Percentiles rank a stretch among this genome's conserved stretches.
Evolutionary conservation across 2,888 invertebrate genomes (phyloP).

Genomic region (Eudasyphora cyanicolor): DNA sequence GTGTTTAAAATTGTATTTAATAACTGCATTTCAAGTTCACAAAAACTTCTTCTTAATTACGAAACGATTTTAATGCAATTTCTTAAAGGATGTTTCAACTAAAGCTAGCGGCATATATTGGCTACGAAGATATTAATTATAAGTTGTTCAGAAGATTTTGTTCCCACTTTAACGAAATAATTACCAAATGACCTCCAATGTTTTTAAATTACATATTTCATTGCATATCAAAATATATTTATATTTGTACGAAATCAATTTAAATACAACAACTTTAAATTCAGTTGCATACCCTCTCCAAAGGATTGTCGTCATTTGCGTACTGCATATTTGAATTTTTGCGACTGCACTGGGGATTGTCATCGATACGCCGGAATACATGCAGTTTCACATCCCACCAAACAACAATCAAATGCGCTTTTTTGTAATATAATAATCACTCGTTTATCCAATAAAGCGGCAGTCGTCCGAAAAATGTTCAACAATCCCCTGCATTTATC

Average conservation of each 20-base stretch:
- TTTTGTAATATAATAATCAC: constrained; percentile 27
- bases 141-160: too few species aligned
- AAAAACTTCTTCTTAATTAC: too few species aligned
- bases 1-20: too few species aligned
- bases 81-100: too few species aligned
- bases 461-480: constrained; percentile 1
- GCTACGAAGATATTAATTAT: too few species aligned
- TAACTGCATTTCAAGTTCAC: too few species aligned
- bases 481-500: background rate
- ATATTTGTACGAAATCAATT: constrained; percentile 2
- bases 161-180: too few species aligned
- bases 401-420: constrained; percentile 3
- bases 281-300: background rate
- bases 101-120: too few species aligned
- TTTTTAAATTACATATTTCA: too few species aligned
- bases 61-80: too few species aligned
- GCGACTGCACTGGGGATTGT: background rate
- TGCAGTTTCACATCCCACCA: background rate
- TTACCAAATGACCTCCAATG: too few species aligned
- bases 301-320: background rate
- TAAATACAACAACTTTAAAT: background rate
- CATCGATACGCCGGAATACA: background rate
- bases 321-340: background rate
- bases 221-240: background rate
- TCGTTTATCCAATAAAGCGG: constrained; percentile 18